Evolutionary conservation across 1,140 invertebrate genomes (phyloP).

Genomic region (Melanaphis sacchari): DNA sequence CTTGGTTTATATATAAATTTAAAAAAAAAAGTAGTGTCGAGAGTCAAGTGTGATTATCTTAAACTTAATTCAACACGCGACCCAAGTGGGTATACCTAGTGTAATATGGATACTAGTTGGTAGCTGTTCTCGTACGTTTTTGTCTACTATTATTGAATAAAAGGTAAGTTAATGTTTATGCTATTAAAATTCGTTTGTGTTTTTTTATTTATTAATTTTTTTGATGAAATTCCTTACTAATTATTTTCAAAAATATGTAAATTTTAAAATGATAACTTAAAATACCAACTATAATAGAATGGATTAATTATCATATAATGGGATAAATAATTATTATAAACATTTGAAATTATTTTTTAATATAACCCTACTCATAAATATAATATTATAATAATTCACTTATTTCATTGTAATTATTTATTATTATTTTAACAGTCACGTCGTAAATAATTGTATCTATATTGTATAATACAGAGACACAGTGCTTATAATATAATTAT

Average conservation of each 20-base stretch:
- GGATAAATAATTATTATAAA: not conserved
- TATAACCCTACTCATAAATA: not conserved
- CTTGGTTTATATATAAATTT: not conserved
- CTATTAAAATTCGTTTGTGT: not conserved
- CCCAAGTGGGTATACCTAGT: not conserved
- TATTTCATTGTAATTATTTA: conserved; percentile 26
- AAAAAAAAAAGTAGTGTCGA: conserved; percentile 1
- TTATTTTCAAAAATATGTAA: not conserved
- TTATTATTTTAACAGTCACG: conserved; percentile 8
- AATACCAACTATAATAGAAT: not conserved
- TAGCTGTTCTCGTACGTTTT: not conserved
- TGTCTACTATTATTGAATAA: not conserved
- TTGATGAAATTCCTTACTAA: not conserved
- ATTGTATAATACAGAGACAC: not conserved
- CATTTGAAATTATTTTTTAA: not conserved
- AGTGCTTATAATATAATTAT: not conserved
- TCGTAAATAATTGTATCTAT: not conserved
- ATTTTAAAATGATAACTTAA: not conserved
- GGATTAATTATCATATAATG: not conserved
- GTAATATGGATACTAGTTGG: not conserved
- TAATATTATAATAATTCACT: conserved; percentile 1
- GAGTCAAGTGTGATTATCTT: conserved; percentile 8
- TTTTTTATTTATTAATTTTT: not conserved
- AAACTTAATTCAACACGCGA: not conserved
- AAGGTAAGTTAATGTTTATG: not conserved